Evolutionary conservation across 2,888 invertebrate genomes (phyloP), one percentile per base, ranked within the genome.

Genomic region (Plagodis pulveraria): DNA sequence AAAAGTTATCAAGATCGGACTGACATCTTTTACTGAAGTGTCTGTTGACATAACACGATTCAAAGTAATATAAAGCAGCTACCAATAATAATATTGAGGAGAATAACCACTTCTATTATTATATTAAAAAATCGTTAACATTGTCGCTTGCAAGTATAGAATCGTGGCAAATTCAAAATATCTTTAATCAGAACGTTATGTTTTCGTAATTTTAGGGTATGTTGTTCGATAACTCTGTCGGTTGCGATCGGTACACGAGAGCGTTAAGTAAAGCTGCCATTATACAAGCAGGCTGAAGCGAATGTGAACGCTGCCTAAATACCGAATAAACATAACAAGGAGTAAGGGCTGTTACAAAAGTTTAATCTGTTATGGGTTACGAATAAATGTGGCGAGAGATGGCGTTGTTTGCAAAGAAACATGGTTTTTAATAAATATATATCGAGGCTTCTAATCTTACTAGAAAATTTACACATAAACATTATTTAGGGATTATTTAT

Each of bases 221-320:
- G 74, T 71, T 74, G 73, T 82, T 81, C 78, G 73, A 78, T 75
- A 80, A 76, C 71, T 69, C 69, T 51, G 63, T 62, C 69, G 74
- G 78, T 80, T 80, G 77, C 61, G 58, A 58, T 61, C 71, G 70
- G 69, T 74, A 72, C 70, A 76, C 72, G 69, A 67, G 65, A 71
- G 72, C 64, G 65, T 74, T 78, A 77, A 78, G 80, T 76, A 77
- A 73, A 70, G 63, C 56, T 62, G 35, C 65, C 67, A 65, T 66
- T 70, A 59, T 63, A 63, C 58, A 63, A 59, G 48, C 47, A 61
- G 60, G 42, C 67, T 71, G 62, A 65, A 63, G 56, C 70, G 77
- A 74, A 73, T 78, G 83, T 84, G 84, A 73, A 80, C 80, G 76
- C 69, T 62, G 75, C 83, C 80, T 86, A 47, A 58, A 53, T 44